phyloP scores from a whole-genome alignment of 2,888 invertebrate species.

The Sminthurinus aureus region DNA sequence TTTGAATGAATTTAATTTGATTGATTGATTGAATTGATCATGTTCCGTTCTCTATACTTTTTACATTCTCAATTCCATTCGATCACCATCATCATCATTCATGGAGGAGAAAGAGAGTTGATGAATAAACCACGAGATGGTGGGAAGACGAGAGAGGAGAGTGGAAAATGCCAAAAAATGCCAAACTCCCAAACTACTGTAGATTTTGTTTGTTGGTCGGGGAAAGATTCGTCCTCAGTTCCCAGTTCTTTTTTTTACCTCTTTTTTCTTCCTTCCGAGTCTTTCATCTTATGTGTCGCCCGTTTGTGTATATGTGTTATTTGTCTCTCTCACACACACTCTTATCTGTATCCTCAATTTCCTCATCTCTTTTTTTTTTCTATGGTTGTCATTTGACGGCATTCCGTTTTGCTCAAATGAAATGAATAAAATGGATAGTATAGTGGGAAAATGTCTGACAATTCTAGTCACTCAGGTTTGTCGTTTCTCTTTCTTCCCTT shows the following conservation, averaged over 20 bases:
- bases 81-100: no score
- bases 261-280: background rate
- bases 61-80: no score
- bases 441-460: no score
- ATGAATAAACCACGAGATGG: background rate
- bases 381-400: background rate
- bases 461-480: no score
- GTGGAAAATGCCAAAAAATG: no score
- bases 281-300: background rate
- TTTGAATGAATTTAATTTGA: no score
- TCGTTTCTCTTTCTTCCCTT: no score
- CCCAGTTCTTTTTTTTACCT: background rate
- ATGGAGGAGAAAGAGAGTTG: background rate
- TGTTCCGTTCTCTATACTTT: no score
- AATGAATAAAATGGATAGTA: no score
- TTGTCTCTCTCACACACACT: background rate
- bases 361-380: background rate
- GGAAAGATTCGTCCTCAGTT: background rate
- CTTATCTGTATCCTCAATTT: background rate
- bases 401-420: background rate
- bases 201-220: background rate
- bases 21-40: no score
- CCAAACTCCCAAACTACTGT: background rate
- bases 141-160: background rate
- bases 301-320: background rate